A percentile compares a stretch with the other conserved stretches of the same genome.
Evolutionary conservation across 2,113 vertebrate species (phyloP).

Genomic region (Centropristis striata): DNA sequence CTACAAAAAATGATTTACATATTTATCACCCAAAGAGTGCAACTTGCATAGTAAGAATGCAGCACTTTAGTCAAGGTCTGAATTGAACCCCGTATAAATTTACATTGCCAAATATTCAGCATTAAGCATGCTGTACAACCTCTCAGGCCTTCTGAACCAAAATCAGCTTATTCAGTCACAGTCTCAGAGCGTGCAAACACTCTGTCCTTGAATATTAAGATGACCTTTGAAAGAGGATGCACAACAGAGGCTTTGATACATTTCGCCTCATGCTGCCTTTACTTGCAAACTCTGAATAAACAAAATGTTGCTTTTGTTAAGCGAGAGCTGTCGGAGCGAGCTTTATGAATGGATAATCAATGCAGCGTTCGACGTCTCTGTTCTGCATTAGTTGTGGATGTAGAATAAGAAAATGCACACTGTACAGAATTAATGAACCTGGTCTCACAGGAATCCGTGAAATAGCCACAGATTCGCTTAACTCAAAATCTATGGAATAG

Average conservation of each 20-base stretch:
- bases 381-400: background rate
- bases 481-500: no score
- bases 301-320: slow-evolving; percentile 30
- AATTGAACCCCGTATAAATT: slow-evolving; percentile 33
- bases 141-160: slow-evolving; percentile 37
- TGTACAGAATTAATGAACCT: slow-evolving; percentile 19
- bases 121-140: slow-evolving; percentile 46
- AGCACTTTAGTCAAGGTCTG: slow-evolving; percentile 55
- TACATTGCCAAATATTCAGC: slow-evolving; percentile 45
- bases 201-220: slow-evolving; percentile 68
- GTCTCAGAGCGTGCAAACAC: slow-evolving; percentile 33
- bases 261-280: slow-evolving; percentile 17
- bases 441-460: no score
- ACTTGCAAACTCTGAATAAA: slow-evolving; percentile 18
- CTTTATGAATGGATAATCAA: slow-evolving; percentile 16
- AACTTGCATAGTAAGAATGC: slow-evolving; percentile 18
- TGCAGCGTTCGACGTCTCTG: background rate
- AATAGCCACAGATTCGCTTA: no score
- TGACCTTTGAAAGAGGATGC: slow-evolving; percentile 52
- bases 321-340: background rate
- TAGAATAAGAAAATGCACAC: background rate
- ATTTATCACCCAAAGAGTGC: slow-evolving; percentile 18
- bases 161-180: slow-evolving; percentile 60
- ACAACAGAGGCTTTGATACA: slow-evolving; percentile 42
- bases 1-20: slow-evolving; percentile 35